Evolutionary conservation across 2,797 vertebrate genomes (phyloP).

Genomic region (Sandelia bainsii): DNA sequence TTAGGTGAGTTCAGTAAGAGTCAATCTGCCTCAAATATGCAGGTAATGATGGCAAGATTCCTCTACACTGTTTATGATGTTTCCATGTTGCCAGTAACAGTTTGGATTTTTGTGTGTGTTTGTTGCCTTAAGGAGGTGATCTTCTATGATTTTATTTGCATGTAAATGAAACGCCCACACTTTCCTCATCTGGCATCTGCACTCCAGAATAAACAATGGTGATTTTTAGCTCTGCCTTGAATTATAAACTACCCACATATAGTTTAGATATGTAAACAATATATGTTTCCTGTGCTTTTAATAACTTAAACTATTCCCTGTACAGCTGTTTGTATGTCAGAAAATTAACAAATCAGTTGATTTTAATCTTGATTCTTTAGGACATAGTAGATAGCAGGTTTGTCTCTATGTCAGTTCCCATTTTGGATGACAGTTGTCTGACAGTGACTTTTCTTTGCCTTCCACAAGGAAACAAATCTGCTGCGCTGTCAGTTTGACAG

Average conservation of each 20-base stretch:
- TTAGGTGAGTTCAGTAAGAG: too few species aligned
- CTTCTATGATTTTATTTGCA: constrained; percentile 37
- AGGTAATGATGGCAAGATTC: too few species aligned
- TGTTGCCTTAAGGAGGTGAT: constrained; percentile 2
- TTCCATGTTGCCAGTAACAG: too few species aligned
- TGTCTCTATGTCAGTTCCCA: constrained; percentile 20
- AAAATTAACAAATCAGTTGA: not conserved
- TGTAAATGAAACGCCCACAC: constrained; percentile 31
- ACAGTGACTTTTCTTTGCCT: constrained; percentile 34
- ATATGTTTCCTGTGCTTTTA: constrained; percentile 8
- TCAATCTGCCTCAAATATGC: too few species aligned
- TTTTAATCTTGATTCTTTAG: constrained; percentile 2
- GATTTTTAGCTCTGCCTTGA: not conserved
- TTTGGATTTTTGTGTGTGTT: constrained; percentile 21
- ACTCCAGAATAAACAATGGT: not conserved
- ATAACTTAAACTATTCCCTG: not conserved
- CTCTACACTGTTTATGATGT: too few species aligned
- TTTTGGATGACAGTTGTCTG: constrained; percentile 22
- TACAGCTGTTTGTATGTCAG: not conserved
- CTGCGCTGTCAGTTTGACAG: constrained; percentile 60
- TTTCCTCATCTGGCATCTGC: not conserved
- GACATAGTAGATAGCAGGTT: constrained; percentile 12
- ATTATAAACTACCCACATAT: not conserved
- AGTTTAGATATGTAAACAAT: not conserved
- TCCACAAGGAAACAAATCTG: constrained; percentile 54